These are phyloP conservation scores for Nyctereutes procyonoides DNA, from an alignment of 2,113 vertebrate genomes.

Conservation along the genomic window DNA sequence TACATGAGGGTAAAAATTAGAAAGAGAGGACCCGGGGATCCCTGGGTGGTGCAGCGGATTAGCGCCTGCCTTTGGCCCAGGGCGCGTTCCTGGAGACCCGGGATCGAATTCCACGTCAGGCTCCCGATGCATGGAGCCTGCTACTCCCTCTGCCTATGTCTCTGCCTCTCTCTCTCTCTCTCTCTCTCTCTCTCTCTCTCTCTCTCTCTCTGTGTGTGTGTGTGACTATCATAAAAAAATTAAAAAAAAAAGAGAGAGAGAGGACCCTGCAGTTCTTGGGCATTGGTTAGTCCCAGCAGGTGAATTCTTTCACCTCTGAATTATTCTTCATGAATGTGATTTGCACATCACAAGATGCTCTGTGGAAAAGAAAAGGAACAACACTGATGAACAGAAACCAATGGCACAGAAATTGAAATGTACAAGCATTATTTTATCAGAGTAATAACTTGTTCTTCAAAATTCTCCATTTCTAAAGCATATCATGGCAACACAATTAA, in stretches of 20 bases:
- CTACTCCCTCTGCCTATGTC: too few species aligned
- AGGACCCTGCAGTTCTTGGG: not conserved
- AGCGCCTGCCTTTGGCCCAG: too few species aligned
- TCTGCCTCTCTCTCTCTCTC: too few species aligned
- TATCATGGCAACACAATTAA: not conserved
- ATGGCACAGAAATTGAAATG: not conserved
- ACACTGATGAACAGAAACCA: not conserved
- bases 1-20: not conserved
- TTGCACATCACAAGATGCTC: not conserved
- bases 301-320: not conserved
- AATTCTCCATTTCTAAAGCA: not conserved
- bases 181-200: too few species aligned
- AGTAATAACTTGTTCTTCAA: not conserved
- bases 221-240: too few species aligned
- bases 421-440: not conserved
- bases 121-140: too few species aligned
- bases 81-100: too few species aligned
- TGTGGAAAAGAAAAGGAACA: not conserved
- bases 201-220: too few species aligned
- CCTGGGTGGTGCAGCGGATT: too few species aligned
- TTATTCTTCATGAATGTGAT: not conserved
- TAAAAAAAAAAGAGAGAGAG: not conserved
- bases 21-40: not conserved
- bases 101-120: too few species aligned
- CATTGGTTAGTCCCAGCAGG: not conserved